Evolutionary conservation across 2,797 vertebrate genomes (phyloP).

Genomic region (Chanos chanos): DNA sequence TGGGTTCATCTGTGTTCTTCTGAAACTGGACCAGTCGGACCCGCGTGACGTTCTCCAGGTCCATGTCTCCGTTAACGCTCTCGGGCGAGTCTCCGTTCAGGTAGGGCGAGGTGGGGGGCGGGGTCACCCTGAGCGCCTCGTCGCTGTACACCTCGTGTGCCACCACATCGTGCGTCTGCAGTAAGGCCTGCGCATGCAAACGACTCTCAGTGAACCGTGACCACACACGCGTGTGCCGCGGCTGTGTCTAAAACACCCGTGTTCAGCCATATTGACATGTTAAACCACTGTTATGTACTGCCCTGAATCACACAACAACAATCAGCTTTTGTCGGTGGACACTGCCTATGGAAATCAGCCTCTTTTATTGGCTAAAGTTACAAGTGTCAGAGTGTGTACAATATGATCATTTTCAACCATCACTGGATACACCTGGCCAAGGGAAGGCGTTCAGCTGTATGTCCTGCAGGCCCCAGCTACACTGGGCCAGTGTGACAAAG

Average conservation of each 20-base stretch:
- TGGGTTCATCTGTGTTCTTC: slow-evolving; percentile 98
- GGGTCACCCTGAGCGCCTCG: slow-evolving; percentile 94
- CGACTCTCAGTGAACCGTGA: neutral
- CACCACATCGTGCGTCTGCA: slow-evolving; percentile 98
- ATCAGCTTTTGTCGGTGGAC: neutral
- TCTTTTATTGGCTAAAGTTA: neutral
- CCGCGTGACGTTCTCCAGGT: slow-evolving; percentile 97
- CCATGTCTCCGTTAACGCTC: slow-evolving; percentile 95
- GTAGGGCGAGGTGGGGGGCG: slow-evolving; percentile 96
- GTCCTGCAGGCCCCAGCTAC: too few species aligned
- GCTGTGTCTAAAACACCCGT: too few species aligned
- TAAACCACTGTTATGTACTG: too few species aligned
- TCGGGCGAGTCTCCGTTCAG: slow-evolving; percentile 97
- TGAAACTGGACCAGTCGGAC: slow-evolving; percentile 98
- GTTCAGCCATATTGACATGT: too few species aligned
- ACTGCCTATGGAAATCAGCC: too few species aligned
- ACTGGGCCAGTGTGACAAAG: too few species aligned
- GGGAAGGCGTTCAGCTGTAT: too few species aligned
- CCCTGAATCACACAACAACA: too few species aligned
- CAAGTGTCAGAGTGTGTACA: neutral
- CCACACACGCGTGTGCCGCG: too few species aligned
- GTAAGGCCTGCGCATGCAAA: slow-evolving; percentile 90
- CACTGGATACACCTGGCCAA: neutral
- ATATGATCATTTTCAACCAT: neutral
- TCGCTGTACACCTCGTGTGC: slow-evolving; percentile 99